Evolutionary conservation across 2,797 vertebrate genomes (phyloP), one percentile per base, ranked within the genome.

Genomic region (Gastrophryne carolinensis): DNA sequence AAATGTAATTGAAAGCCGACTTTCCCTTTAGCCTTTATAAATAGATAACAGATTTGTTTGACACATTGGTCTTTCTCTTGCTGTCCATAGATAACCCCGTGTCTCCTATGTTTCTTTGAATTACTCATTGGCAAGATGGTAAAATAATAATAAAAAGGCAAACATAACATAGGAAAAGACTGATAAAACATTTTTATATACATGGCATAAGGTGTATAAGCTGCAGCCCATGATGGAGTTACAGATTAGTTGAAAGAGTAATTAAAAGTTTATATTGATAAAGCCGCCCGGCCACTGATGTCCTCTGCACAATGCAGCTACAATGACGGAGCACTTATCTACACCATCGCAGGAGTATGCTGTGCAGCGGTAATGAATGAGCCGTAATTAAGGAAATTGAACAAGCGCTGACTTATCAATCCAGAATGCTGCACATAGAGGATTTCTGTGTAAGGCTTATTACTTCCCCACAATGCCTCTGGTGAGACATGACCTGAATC

Each of bases 351-450:
- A 72, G 39, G 52, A 56, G 32, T 68, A 60, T 21, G 61, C 67
- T 72, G 68, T 37, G 67, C 60, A 23, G 60, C 52, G 21, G 60
- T 72, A 78, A 78, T 78, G 72, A 78, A 78, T 78, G 75, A 78
- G 67, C 52, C 68, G 72, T 78, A 78, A 78, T 78, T 78, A 78
- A 78, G 75, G 52, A 71, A 72, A 72, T 67, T 78, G 75, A 72
- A 72, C 75, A 72, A 72, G 75, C 64, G 75, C 75, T 78, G 75
- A 78, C 75, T 78, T 78, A 78, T 78, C 68, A 78, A 78, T 78
- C 72, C 75, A 65, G 68, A 78, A 78, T 72, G 68, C 67, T 32
- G 75, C 68, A 72, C 75, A 71, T 70, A 52, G 60, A 70, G 60
- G 67, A 56, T 78, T 72, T 78, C 68, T 78, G 68, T 78, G 68